Base-by-base conservation (phyloP, 2,888 invertebrate species). In the Syrista parreyssii region DNA sequence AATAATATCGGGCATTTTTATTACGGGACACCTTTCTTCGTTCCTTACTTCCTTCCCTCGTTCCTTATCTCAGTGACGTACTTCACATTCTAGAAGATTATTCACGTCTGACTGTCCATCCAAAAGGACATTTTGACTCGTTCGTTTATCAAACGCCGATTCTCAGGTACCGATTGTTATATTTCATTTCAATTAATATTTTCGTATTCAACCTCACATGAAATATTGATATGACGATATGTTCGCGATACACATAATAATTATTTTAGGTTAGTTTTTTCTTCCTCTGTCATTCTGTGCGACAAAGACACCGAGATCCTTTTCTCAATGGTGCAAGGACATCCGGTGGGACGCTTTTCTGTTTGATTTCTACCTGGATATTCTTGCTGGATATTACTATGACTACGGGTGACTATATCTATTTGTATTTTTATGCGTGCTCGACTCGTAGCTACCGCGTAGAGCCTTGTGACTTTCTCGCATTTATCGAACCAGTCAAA, bases 1-100 rank as follows among this genome's bases (percentile, higher is more conserved):
- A 84, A 85, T 84, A 83, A 84, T 82, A 85, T 84, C 82, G 81
- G 80, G 81, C 68, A 76, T 75, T 55, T 30, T 55, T 71, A 68
- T 75, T n/a, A 35, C 68, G 30, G n/a, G 35, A 35, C 74, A 36
- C n/a, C 36, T 74, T 30, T 6, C 68, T 34, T 68, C 35, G 15
- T 69, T 31, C 36, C 15, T 34, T 68, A 40, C 15, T 11, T 76
- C 15, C n/a, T n/a, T 36, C 32, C 33, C 35, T 36, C 31, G 33
- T 33, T 12, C 69, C 35, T 35, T 35, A 11, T 68, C 68, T 68
- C 73, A 33, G 32, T 72, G 71, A 31, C 15, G 31, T 72, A 34
- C 76, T 68, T 75, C 68, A 55, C 73, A 33, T 36, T 33, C 35
- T 33, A 2, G 55, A 55, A 9, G 55, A 55, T 55, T 23, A 55